Evolutionary conservation across 1,140 invertebrate genomes (phyloP).

Genomic region (Pentalonia nigronervosa): DNA sequence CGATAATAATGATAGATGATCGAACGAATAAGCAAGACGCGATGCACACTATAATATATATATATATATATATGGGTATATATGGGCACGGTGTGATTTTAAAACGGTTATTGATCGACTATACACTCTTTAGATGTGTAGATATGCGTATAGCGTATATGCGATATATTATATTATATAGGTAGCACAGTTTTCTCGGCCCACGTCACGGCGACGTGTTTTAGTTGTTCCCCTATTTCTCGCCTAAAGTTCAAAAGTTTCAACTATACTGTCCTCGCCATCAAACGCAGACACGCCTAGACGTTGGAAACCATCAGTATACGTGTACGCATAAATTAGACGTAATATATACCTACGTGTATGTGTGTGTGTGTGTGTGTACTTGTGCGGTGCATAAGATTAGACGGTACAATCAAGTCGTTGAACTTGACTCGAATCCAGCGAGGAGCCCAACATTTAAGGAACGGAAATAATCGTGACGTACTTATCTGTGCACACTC

Average conservation of each 20-base stretch:
- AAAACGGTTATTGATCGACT: conserved; percentile 39
- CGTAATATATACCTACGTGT: neutral
- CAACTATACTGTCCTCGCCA: conserved; percentile 45
- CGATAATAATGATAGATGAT: conserved; percentile 5
- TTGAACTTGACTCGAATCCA: neutral
- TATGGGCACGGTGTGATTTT: neutral
- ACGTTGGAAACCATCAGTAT: neutral
- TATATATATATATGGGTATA: neutral
- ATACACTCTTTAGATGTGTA: neutral
- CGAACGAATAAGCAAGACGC: neutral
- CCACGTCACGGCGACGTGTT: neutral
- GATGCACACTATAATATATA: neutral
- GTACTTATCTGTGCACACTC: neutral
- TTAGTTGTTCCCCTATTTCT: conserved; percentile 30
- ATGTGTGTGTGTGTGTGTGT: neutral
- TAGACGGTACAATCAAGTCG: neutral
- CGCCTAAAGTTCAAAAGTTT: conserved; percentile 44
- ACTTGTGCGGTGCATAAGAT: neutral
- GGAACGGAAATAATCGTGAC: neutral
- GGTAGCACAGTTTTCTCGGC: neutral
- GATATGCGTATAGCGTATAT: neutral
- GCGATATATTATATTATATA: neutral
- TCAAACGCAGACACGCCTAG: conserved; percentile 37
- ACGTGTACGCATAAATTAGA: neutral
- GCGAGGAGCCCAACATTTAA: neutral